Evolutionary conservation across 2,888 invertebrate species (phyloP).

Genomic region (Drosophila maculinotata): DNA sequence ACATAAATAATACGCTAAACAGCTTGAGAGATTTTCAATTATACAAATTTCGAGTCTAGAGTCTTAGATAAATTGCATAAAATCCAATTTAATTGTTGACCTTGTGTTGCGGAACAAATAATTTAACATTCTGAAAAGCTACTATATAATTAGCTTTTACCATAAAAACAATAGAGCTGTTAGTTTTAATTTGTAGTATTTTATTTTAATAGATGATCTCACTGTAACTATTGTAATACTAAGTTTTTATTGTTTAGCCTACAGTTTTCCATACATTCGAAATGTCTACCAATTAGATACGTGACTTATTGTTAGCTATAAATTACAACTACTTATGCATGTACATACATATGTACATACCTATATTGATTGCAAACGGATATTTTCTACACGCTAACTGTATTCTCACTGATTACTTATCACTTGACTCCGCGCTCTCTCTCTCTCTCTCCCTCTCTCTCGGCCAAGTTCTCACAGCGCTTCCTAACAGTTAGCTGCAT

Average conservation of each 20-base stretch:
- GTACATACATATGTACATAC: not conserved
- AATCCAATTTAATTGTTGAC: too few relatives aligned
- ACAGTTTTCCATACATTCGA: conserved; percentile 2
- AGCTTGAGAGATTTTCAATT: not conserved
- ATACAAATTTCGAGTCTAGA: too few relatives aligned
- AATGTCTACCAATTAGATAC: conserved; percentile 11
- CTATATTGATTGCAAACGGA: too few relatives aligned
- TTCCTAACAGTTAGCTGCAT: conserved; percentile 6
- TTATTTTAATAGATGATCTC: conserved; percentile 13
- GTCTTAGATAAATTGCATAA: too few relatives aligned
- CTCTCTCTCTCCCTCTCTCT: not conserved
- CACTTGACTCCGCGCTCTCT: too few relatives aligned
- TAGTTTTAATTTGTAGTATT: too few relatives aligned
- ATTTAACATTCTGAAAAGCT: too few relatives aligned
- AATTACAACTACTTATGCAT: conserved; percentile 9
- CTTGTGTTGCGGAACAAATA: too few relatives aligned
- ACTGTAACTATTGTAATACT: not conserved
- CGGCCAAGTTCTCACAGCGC: not conserved
- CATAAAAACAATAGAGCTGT: too few relatives aligned
- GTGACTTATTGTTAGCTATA: conserved; percentile 27
- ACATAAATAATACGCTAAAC: too few relatives aligned
- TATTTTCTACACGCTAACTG: not conserved
- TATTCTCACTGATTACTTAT: not conserved
- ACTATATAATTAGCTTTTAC: too few relatives aligned
- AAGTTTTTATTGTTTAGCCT: not conserved